These are phyloP conservation scores for Oikopleura vanhoeffeni DNA, from an alignment of 23 tunicate species.

Conservation along the genomic window DNA sequence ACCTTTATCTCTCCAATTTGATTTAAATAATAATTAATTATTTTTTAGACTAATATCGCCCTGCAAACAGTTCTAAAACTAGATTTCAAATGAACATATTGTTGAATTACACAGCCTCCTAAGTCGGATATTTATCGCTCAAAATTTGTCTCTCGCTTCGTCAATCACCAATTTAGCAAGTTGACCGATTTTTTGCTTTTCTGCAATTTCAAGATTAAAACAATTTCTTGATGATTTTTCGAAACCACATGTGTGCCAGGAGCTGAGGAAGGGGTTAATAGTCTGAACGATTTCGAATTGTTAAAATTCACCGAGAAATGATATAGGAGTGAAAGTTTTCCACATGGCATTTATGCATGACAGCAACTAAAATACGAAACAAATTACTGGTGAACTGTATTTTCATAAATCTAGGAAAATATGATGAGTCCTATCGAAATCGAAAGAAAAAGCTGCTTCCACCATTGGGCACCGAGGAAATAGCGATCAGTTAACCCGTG, in stretches of 20 bases:
- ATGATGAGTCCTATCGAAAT: no score
- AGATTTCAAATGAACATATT: background rate
- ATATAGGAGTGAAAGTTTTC: background rate
- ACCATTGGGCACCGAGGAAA: no score
- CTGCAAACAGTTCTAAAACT: background rate
- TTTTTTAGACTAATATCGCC: background rate
- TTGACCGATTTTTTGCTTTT: background rate
- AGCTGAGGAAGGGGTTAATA: background rate
- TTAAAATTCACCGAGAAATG: background rate
- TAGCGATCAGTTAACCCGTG: no score
- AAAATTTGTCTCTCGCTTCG: background rate
- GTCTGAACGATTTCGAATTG: background rate
- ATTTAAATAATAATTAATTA: background rate
- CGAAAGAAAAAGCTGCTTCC: no score
- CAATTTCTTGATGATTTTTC: background rate
- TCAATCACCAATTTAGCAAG: background rate
- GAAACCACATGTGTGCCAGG: slow-evolving; percentile 11
- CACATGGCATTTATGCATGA: slow-evolving; percentile 4
- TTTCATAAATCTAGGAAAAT: no score
- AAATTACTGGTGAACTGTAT: no score
- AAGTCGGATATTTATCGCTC: background rate
- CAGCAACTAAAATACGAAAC: background rate
- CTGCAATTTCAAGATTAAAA: background rate
- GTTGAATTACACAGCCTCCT: background rate
- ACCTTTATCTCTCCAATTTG: no score